Conservation (phyloP, 2,888 invertebrate genomes). For the Lasius platythorax region DNA sequence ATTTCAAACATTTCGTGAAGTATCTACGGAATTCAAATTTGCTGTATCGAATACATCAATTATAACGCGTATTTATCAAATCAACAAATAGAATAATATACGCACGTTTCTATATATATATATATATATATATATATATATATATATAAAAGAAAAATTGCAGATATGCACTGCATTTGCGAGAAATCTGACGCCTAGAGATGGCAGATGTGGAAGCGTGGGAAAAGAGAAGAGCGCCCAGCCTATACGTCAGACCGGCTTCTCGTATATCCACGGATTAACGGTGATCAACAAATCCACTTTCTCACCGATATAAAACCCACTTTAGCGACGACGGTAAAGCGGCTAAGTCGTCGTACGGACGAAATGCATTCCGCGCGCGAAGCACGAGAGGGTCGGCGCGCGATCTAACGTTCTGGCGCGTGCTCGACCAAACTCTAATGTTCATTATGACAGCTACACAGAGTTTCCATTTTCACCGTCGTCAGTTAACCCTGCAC, state of each 20-base stretch:
- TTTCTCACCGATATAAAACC: slow-evolving; percentile 56
- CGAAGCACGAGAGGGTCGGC: slow-evolving; percentile 64
- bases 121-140: no score
- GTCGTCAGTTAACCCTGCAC: slow-evolving; percentile 74
- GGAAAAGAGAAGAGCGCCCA: background rate
- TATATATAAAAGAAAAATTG: background rate
- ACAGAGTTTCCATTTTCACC: slow-evolving; percentile 84
- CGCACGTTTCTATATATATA: background rate
- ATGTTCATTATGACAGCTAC: slow-evolving; percentile 83
- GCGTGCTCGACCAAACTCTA: slow-evolving; percentile 69
- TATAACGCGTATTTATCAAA: background rate
- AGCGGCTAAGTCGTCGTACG: slow-evolving; percentile 44
- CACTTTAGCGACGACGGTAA: slow-evolving; percentile 46
- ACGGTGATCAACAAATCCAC: slow-evolving; percentile 62
- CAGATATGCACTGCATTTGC: background rate
- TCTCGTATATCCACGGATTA: slow-evolving; percentile 58
- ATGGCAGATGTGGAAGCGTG: background rate
- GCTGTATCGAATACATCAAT: background rate
- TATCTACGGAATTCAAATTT: background rate
- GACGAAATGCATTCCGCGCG: slow-evolving; percentile 76
- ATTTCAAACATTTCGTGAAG: background rate
- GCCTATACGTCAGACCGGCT: slow-evolving; percentile 4
- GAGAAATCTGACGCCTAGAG: background rate
- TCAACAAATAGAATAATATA: background rate
- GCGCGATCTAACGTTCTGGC: slow-evolving; percentile 44